Evolutionary conservation across 1,140 invertebrate species (phyloP).

Genomic region (Thaumatotibia leucotreta): DNA sequence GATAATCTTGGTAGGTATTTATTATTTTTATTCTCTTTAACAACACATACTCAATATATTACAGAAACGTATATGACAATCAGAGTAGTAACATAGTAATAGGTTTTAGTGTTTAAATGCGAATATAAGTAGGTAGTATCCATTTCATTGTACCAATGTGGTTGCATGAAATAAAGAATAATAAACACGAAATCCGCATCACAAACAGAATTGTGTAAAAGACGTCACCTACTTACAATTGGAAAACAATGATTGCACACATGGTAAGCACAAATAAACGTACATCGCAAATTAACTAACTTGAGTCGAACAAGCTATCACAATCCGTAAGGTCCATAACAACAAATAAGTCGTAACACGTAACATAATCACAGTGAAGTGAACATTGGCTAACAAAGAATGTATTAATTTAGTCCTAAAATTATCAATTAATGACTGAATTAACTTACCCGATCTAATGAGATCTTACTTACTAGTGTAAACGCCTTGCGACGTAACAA

Average conservation of each 20-base stretch:
- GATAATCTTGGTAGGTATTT: conserved; percentile 61
- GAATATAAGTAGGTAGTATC: conserved; percentile 54
- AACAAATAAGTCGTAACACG: conserved; percentile 69
- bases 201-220: conserved; percentile 2
- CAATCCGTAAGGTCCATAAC: conserved; percentile 63
- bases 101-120: conserved; percentile 71
- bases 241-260: conserved; percentile 55
- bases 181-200: conserved; percentile 16
- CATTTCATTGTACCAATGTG: conserved; percentile 48
- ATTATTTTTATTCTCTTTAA: conserved; percentile 78
- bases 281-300: conserved; percentile 62
- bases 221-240: conserved; percentile 24
- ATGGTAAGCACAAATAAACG: conserved; percentile 50
- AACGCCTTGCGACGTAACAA: conserved; percentile 65
- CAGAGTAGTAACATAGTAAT: conserved; percentile 74
- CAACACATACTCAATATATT: conserved; percentile 78
- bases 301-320: conserved; percentile 65
- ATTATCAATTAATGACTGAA: conserved; percentile 73
- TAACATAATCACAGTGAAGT: conserved; percentile 74
- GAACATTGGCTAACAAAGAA: conserved; percentile 75
- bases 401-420: conserved; percentile 65
- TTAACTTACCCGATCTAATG: conserved; percentile 72
- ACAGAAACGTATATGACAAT: conserved; percentile 78
- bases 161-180: conserved; percentile 23
- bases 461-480: conserved; percentile 73